Evolutionary conservation across 2,797 vertebrate species (phyloP), one percentile per base, ranked within the genome.

Genomic region (Xenops minutus): DNA sequence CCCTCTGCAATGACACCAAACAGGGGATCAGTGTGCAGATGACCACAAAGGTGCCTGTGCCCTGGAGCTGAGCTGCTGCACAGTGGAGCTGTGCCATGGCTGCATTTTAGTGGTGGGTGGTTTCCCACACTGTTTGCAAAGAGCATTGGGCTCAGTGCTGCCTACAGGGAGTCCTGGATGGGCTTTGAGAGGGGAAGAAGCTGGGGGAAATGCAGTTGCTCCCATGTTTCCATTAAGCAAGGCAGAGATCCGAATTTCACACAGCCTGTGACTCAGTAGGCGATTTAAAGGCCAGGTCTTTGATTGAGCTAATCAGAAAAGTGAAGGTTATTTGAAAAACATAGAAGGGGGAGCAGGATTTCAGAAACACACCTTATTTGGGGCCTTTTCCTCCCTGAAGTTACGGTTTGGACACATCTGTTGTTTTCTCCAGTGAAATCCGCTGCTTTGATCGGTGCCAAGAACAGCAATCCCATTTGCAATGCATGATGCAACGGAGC

Each of bases 381-480:
- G 95, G 89, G 81, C 88, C 92, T 89, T 96, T 92, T 94, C 61
- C 85, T 93, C 95, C 92, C 89, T 6, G 51, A 85, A 61, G 79
- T 81, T 94, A 95, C 1, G 4, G 63, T 68, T 96, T 89, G 95
- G 93, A 91, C 93, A 92, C 95, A 97, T 94, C 95, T 96, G 93
- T 96, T 95, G 95, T 96, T 97, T 96, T 97, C 95, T 93, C 91
- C 95, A 91, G 91, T 3, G 5, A 97, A 96, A 96, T 95, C 92
- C 84, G 49, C 92, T 95, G 91, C 94, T 96, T 96, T 94, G 88
- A 80, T 89, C 27, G 0, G 62, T 92, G 95, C 95, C 95, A 95
- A 96, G 85, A 96, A 72, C 93, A 97, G 95, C 95, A 91, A 93
- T 92, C 93, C 91, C 95, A 81, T 93, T 94, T 96, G 96, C 95